Evolutionary conservation across 2,888 invertebrate species (phyloP).

Genomic region (Ecliptopera silaceata): DNA sequence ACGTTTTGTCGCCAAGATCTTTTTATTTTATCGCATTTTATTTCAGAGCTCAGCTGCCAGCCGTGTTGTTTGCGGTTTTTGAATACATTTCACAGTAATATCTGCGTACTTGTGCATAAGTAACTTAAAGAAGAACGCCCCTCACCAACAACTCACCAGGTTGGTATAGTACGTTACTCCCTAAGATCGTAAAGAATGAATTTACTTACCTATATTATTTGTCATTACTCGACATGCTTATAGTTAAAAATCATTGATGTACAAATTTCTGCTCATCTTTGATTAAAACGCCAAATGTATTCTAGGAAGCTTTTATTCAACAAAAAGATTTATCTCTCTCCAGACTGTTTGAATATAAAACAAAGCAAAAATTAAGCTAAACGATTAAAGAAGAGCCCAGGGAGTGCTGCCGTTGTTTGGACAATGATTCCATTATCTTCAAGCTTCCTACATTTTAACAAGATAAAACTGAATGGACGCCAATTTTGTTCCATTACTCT

Average conservation of each 20-base stretch:
- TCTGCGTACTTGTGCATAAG: constrained; percentile 39
- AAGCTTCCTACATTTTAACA: constrained; percentile 61
- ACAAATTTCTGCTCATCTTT: background rate
- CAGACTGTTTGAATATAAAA: constrained; percentile 54
- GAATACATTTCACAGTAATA: constrained; percentile 57
- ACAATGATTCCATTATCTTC: constrained; percentile 77
- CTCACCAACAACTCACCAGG: no score
- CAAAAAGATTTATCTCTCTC: constrained; percentile 13
- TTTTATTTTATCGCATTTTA: constrained; percentile 81
- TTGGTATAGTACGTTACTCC: no score
- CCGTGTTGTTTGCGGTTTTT: constrained; percentile 70
- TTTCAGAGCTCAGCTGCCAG: constrained; percentile 78
- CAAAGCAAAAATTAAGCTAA: constrained; percentile 70
- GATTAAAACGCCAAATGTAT: background rate
- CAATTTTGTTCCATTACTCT: constrained; percentile 81
- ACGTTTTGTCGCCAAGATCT: constrained; percentile 77
- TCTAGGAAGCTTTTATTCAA: constrained; percentile 16
- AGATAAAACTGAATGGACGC: constrained; percentile 77
- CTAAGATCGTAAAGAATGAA: no score
- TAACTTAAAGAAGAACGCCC: constrained; percentile 21
- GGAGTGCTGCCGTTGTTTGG: constrained; percentile 57
- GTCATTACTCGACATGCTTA: no score
- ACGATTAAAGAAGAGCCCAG: constrained; percentile 74
- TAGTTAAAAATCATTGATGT: no score
- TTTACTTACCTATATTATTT: no score